Evolutionary conservation across 2,888 invertebrate species (phyloP).

Genomic region (Dorcus parallelipipedus): DNA sequence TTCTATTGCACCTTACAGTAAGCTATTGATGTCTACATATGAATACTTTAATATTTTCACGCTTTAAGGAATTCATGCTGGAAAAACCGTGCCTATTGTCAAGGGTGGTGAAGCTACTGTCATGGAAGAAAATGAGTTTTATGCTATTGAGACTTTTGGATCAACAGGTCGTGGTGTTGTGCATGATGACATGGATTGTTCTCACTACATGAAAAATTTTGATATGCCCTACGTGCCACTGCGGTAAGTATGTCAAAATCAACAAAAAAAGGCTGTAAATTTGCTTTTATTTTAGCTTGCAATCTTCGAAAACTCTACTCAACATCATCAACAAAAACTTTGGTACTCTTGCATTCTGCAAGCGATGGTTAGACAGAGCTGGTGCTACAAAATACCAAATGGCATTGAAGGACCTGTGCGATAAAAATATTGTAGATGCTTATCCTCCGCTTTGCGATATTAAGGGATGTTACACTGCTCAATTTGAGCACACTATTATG

Average conservation of each 20-base stretch:
- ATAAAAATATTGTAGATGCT: conserved; percentile 95
- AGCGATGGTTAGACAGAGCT: conserved; percentile 96
- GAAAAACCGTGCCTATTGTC: conserved; percentile 99
- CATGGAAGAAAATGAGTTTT: conserved; percentile 99
- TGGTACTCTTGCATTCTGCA: conserved; percentile 96
- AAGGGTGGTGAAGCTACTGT: conserved; percentile 96
- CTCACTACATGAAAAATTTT: conserved; percentile 99
- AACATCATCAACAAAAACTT: conserved; percentile 95
- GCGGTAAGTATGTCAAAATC: conserved; percentile 52
- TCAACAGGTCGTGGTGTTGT: conserved; percentile 93
- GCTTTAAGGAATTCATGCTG: conserved; percentile 77
- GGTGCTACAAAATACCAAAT: conserved; percentile 97
- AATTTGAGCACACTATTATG: conserved; percentile 98
- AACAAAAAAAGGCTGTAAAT: conserved; percentile 1
- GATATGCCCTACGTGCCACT: conserved; percentile 90
- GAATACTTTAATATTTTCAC: conserved; percentile 7
- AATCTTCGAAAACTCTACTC: conserved; percentile 88
- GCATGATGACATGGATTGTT: conserved; percentile 98
- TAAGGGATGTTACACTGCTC: conserved; percentile 97
- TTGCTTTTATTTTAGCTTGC: conserved; percentile 59
- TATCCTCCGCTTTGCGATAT: conserved; percentile 98
- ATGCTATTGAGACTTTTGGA: conserved; percentile 99
- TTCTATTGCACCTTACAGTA: conserved; percentile 97
- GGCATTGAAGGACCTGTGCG: conserved; percentile 97
- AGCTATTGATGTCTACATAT: conserved; percentile 42